These are phyloP conservation scores for Alloplasta piceator DNA, from an alignment of 2,888 invertebrate genomes.

Conservation along the genomic window DNA sequence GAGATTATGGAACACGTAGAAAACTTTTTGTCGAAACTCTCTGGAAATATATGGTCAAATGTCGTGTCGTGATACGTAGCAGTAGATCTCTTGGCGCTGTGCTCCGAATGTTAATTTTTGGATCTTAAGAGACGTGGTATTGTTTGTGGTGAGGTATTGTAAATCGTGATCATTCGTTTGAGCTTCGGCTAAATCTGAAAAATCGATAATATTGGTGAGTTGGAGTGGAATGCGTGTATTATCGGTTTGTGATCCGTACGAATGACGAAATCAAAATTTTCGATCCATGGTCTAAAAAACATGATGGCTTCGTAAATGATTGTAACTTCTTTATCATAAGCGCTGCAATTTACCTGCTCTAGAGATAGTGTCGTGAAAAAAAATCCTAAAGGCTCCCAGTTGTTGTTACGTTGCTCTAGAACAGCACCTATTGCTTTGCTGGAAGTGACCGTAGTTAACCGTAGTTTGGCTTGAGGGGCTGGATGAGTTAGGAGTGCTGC, in stretches of 20 bases:
- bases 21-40: no score
- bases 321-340: neutral
- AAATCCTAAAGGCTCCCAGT: slow-evolving; percentile 16
- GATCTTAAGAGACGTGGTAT: no score
- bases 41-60: no score
- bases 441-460: slow-evolving; percentile 75
- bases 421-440: slow-evolving; percentile 79
- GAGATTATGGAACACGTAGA: no score
- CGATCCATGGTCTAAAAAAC: neutral
- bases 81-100: no score
- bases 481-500: slow-evolving; percentile 73
- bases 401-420: slow-evolving; percentile 75
- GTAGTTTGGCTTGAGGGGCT: neutral
- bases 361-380: neutral
- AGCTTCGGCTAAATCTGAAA: no score
- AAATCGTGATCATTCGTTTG: no score
- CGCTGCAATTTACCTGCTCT: neutral
- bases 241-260: slow-evolving; percentile 2
- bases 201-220: no score
- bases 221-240: neutral
- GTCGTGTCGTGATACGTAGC: no score
- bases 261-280: neutral
- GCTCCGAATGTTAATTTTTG: no score
- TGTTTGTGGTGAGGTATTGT: no score
- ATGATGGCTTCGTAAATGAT: neutral